A percentile compares a stretch with the other conserved stretches of the same genome.
Evolutionary conservation across 1,140 invertebrate species (phyloP).

Genomic region (Bombus affinis): DNA sequence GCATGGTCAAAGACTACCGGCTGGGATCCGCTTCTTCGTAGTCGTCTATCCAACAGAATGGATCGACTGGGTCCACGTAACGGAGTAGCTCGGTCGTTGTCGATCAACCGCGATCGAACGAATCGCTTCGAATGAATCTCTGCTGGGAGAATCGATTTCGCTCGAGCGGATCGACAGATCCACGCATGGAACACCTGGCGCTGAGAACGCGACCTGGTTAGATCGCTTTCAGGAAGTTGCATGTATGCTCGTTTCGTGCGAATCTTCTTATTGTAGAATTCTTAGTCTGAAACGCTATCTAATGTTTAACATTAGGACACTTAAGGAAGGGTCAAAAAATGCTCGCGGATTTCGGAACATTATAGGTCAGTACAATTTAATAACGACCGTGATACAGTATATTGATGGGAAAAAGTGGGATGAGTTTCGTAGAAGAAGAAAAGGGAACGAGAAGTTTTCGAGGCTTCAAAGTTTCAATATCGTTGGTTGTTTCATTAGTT

Average conservation of each 20-base stretch:
- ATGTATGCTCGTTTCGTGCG: not conserved
- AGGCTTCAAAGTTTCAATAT: too few relatives aligned
- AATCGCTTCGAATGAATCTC: constrained; percentile 1
- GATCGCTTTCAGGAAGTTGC: not conserved
- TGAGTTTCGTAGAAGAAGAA: too few relatives aligned
- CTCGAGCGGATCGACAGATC: not conserved
- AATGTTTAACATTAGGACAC: too few relatives aligned
- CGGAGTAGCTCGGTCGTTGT: not conserved
- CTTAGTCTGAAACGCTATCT: not conserved
- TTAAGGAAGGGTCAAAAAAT: too few relatives aligned
- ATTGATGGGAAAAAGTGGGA: too few relatives aligned
- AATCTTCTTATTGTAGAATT: not conserved
- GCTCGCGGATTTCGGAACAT: too few relatives aligned
- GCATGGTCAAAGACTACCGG: constrained; percentile 29
- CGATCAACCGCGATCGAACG: constrained; percentile 21
- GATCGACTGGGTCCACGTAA: not conserved
- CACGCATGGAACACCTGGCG: not conserved
- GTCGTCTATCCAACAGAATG: not conserved
- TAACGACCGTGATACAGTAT: too few relatives aligned
- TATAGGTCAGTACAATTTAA: too few relatives aligned
- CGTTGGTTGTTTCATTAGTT: too few relatives aligned
- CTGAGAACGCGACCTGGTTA: not conserved
- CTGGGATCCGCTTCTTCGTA: constrained; percentile 19
- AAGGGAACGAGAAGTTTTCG: too few relatives aligned
- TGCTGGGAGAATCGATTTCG: constrained; percentile 1